These are phyloP conservation scores for Xyrauchen texanus DNA, from an alignment of 2,113 vertebrate genomes.

Conservation along the genomic window DNA sequence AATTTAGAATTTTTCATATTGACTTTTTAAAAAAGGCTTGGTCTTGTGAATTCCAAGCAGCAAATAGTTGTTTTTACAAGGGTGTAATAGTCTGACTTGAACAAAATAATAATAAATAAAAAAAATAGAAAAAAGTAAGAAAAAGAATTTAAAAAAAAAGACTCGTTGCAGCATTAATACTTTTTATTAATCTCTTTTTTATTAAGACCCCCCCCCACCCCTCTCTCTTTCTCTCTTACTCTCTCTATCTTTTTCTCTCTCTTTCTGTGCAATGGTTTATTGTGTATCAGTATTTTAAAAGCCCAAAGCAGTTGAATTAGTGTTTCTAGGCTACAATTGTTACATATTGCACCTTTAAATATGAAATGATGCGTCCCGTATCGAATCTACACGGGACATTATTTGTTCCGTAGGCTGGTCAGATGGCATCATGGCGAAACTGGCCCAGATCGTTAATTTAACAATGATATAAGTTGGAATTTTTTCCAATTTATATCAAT, in stretches of 20 bases:
- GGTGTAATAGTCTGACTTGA: conserved; percentile 57
- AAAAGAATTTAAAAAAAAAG: background rate
- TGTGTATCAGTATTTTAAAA: conserved; percentile 49
- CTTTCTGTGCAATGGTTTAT: conserved; percentile 49
- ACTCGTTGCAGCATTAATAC: conserved; percentile 49
- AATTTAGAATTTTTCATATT: conserved; percentile 32
- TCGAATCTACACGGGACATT: too few relatives aligned
- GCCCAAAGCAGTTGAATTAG: conserved; percentile 37
- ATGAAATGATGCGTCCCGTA: too few relatives aligned
- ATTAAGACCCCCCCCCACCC: conserved; percentile 54
- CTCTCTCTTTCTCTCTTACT: conserved; percentile 50
- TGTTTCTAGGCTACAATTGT: conserved; percentile 20
- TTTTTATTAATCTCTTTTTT: conserved; percentile 62
- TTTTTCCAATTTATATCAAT: too few relatives aligned
- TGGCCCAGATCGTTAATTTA: too few relatives aligned
- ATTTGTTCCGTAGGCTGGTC: too few relatives aligned
- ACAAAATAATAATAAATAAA: conserved; percentile 15
- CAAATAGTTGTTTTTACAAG: conserved; percentile 65
- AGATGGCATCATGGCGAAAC: too few relatives aligned
- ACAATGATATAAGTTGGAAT: too few relatives aligned
- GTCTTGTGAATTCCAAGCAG: conserved; percentile 68
- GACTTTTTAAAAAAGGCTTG: conserved; percentile 32
- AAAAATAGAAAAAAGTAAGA: background rate
- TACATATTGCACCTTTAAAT: too few relatives aligned
- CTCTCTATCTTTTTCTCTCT: conserved; percentile 49